Evolutionary conservation across 2,113 vertebrate genomes (phyloP), one percentile per base, ranked within the genome.

Genomic region (Plecturocebus donacophilus): DNA sequence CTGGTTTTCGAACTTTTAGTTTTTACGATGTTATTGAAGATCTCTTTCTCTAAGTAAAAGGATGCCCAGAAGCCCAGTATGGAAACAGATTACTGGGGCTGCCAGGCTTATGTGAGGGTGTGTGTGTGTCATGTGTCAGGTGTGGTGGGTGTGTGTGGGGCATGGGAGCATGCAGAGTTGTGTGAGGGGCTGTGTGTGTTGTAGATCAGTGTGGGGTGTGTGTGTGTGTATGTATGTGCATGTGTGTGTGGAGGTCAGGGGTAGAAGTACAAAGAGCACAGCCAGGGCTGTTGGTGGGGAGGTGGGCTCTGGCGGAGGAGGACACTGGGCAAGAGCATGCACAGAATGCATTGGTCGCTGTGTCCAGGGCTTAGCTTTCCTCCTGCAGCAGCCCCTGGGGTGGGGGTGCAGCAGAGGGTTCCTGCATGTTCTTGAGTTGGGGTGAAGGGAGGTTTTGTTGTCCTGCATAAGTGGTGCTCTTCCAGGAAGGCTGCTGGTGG

Each of bases 341-440:
- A 8, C 0, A 30, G 8, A 4, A 6, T 35, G 45, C 6, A 13
- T 0, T 30, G 70, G 12, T 9, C 0, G 16, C 68, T 11, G 0
- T 0, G 23, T 38, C 1, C 0, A 4, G 35, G 58, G 91, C 52
- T 40, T 4, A 9, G 40, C 9, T 2, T 11, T 42, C 47, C 32
- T 45, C 13, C 27, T 68, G 32, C 56, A 17, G 3, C 2, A 35
- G 93, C 79, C 76, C 61, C 40, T 40, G 45, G 75, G 91, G 52
- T 32, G 12, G 61, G 61, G 61, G 61, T 64, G 61, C 0, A 12
- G 27, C 42, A 10, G 25, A 17, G 42, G 47, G 40, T 20, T 14
- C 16, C 54, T n/a, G 81, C 66, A 71, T 80, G 56, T 21, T 52
- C 58, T 9, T 4, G 32, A 40, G 40, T 27, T 27, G 30, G 25